Base-by-base conservation (phyloP, 2,888 invertebrate genomes). In the Merodon equestris region DNA sequence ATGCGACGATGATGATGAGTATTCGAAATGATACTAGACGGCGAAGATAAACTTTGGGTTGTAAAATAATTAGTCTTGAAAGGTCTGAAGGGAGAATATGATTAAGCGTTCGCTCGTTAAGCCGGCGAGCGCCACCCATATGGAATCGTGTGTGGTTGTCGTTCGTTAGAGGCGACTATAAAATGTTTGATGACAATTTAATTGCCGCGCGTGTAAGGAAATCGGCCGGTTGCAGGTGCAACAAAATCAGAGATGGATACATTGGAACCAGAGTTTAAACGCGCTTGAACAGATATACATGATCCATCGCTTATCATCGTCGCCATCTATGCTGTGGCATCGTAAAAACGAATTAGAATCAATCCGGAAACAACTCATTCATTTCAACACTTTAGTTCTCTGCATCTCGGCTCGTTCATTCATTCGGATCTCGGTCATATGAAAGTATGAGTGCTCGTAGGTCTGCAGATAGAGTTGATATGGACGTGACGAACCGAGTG, bases 301-400 rank as follows among this genome's bases (percentile, higher is more conserved):
- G 76, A 66, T 44, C 13, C 44, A 38, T 48, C 7, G 7, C 63
- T 48, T 4, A 34, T 53, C 50, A 10, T 42, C 13, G 13, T n/a
- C 15, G 2, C 1, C 2, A 17, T 50, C 18, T 68, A 44, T 63
- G 73, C 64, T 53, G 47, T 36, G 50, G 74, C 74, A 74, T 79
- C 74, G 74, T 79, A 60, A 79, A 76, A 79, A 68, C 54, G 74
- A 79, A 79, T 79, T 79, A 79, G 74, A 79, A 79, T 79, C 79
- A 79, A 79, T 79, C 79, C 79, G 79, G 79, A 79, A 79, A 79
- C 74, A 79, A 74, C 79, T 79, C 79, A 79, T 79, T 79, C 74
- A 74, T 74, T 70, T 79, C 68, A 79, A 70, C 74, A 79, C 77
- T 67, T 63, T 53, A 27, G 27, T 13, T 53, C 17, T 42, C 9